Conservation (phyloP, 2,113 vertebrate species). For the Mandrillus leucophaeus region DNA sequence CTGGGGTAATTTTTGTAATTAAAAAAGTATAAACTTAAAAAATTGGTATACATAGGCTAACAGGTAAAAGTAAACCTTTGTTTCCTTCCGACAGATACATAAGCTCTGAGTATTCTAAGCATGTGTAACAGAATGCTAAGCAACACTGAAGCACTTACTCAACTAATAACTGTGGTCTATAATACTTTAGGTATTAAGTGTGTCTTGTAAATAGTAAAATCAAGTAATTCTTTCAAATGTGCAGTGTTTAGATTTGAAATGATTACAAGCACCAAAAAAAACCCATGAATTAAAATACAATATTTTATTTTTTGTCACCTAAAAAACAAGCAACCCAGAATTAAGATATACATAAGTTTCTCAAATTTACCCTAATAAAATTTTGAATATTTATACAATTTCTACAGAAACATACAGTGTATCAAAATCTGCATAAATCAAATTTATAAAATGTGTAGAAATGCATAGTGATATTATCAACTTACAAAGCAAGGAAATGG, state of each 20-base stretch:
- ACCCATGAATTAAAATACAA: conserved; percentile 86
- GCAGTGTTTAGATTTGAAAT: conserved; percentile 43
- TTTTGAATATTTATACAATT: conserved; percentile 88
- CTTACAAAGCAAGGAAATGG: conserved; percentile 87
- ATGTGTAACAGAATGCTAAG: conserved; percentile 26
- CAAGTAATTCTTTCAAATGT: conserved; percentile 31
- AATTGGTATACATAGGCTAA: neutral
- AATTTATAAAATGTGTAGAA: conserved; percentile 91
- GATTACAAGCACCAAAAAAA: conserved; percentile 65
- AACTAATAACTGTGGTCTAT: conserved; percentile 24
- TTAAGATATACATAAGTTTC: conserved; percentile 85
- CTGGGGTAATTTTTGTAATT: neutral
- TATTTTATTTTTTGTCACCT: conserved; percentile 86
- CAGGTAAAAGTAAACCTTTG: conserved; percentile 14
- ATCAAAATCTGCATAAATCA: conserved; percentile 93
- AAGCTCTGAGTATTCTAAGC: neutral
- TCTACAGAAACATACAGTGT: conserved; percentile 93
- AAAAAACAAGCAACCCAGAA: conserved; percentile 89
- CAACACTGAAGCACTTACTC: neutral
- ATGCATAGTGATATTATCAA: conserved; percentile 90
- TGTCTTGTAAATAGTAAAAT: conserved; percentile 45
- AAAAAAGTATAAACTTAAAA: neutral
- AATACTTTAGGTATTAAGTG: conserved; percentile 31
- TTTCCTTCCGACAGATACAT: neutral
- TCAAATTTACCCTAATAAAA: conserved; percentile 87